phyloP scores from a whole-genome alignment of 2,888 invertebrate species.

The Drosophila paracracens region DNA sequence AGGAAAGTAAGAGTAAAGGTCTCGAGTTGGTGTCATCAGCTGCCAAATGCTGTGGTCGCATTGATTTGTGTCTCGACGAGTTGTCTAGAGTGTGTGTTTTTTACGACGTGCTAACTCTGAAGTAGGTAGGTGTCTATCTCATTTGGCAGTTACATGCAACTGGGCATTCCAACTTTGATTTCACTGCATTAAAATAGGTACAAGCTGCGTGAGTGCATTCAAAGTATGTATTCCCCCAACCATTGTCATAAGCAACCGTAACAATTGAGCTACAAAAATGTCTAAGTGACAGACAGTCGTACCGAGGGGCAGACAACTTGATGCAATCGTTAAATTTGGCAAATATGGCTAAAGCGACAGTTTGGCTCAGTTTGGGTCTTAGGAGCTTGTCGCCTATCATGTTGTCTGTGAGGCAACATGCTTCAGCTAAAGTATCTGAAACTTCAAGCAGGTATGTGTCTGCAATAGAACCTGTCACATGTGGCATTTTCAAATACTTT shows the following conservation, averaged over 20 bases:
- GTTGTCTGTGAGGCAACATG: conserved; percentile 36
- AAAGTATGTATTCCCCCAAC: conserved; percentile 45
- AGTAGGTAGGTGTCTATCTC: conserved; percentile 63
- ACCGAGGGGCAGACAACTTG: conserved; percentile 16
- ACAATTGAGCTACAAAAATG: conserved; percentile 47
- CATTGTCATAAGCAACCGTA: conserved; percentile 65
- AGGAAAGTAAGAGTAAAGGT: conserved; percentile 72
- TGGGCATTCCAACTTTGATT: conserved; percentile 69
- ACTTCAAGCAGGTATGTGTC: conserved; percentile 30
- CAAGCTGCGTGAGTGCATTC: conserved; percentile 69
- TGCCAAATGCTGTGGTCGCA: conserved; percentile 22
- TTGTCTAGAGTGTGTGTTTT: conserved; percentile 29
- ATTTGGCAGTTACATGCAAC: conserved; percentile 55
- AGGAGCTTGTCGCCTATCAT: conserved; percentile 30
- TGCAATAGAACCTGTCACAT: conserved; percentile 42
- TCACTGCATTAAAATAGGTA: conserved; percentile 73
- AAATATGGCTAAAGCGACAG: conserved; percentile 72
- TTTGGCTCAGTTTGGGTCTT: conserved; percentile 31
- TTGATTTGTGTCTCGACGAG: conserved; percentile 66
- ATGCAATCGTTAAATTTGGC: conserved; percentile 80
- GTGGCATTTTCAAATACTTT: conserved; percentile 19
- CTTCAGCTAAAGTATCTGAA: conserved; percentile 35
- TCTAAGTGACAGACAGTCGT: conserved; percentile 4
- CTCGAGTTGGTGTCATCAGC: conserved; percentile 45
- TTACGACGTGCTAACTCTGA: conserved; percentile 64